Percentiles rank a stretch among this genome's conserved stretches.
These are phyloP conservation scores for Crotalus helleri DNA, from an alignment of 2,113 vertebrate species.

Conservation along the genomic window DNA sequence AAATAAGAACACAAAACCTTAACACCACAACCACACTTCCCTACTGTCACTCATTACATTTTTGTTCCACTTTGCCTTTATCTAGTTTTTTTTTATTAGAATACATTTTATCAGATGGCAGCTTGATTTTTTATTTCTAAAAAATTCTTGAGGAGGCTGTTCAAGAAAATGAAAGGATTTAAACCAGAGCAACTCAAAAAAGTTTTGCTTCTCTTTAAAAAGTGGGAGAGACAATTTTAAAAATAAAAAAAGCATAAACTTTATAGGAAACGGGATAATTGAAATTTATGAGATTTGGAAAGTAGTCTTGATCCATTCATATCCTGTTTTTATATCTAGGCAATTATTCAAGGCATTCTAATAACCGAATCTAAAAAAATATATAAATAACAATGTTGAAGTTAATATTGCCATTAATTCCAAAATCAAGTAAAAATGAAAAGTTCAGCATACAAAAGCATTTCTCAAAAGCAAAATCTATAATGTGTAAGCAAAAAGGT, in stretches of 20 bases:
- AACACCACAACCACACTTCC: background rate
- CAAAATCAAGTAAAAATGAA: background rate
- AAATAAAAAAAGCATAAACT: background rate
- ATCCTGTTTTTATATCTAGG: background rate
- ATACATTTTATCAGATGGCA: background rate
- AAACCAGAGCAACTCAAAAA: background rate
- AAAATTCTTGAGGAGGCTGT: background rate
- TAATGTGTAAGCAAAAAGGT: background rate
- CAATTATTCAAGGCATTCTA: background rate
- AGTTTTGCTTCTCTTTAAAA: background rate
- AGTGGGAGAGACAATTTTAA: background rate
- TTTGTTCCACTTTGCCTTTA: too few relatives aligned
- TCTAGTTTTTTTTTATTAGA: background rate
- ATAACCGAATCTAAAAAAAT: background rate
- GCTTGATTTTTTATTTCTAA: background rate
- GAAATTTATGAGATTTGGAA: background rate
- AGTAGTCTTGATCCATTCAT: background rate
- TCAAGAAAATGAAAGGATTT: background rate
- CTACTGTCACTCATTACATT: background rate
- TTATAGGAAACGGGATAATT: background rate
- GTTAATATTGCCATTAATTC: background rate
- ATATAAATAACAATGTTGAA: background rate
- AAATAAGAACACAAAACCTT: background rate
- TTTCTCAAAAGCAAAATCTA: background rate
- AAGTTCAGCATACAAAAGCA: background rate